phyloP scores from a whole-genome alignment of 2,888 invertebrate species.

The Onthophagus sagittarius region DNA sequence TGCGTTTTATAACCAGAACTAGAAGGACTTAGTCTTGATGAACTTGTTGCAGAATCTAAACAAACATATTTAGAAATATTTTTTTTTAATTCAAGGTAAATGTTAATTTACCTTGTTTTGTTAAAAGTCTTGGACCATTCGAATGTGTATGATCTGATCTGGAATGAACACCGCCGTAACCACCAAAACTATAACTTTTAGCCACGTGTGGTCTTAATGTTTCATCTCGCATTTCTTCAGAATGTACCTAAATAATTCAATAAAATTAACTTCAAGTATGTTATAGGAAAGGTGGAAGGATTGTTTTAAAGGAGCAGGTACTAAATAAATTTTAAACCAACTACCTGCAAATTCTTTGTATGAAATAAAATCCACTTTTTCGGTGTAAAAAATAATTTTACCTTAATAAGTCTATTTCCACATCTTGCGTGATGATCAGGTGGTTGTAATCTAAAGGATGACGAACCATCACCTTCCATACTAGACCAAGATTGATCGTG shows the following conservation, averaged over 20 bases:
- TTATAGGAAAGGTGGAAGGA: too few species aligned
- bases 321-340: not conserved
- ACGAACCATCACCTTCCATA: constrained; percentile 52
- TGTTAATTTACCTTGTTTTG: constrained; percentile 73
- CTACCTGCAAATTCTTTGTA: not conserved
- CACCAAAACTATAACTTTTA: constrained; percentile 87
- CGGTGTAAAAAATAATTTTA: constrained; percentile 31
- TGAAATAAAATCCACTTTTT: not conserved
- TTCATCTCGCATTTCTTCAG: constrained; percentile 51
- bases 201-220: constrained; percentile 58
- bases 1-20: constrained; percentile 76
- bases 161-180: constrained; percentile 60
- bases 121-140: constrained; percentile 62
- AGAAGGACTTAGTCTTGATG: constrained; percentile 64
- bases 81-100: too few species aligned
- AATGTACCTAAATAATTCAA: constrained; percentile 52
- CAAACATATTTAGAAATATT: constrained; percentile 17
- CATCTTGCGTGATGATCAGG: constrained; percentile 51
- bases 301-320: too few species aligned
- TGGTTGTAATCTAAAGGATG: constrained; percentile 47
- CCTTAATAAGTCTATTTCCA: constrained; percentile 52
- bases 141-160: constrained; percentile 65
- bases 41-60: constrained; percentile 58
- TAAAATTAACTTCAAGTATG: too few species aligned
- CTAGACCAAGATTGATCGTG: constrained; percentile 54